These are phyloP conservation scores for Eristalinus aeneus DNA, from an alignment of 2,888 invertebrate genomes.

Conservation along the genomic window DNA sequence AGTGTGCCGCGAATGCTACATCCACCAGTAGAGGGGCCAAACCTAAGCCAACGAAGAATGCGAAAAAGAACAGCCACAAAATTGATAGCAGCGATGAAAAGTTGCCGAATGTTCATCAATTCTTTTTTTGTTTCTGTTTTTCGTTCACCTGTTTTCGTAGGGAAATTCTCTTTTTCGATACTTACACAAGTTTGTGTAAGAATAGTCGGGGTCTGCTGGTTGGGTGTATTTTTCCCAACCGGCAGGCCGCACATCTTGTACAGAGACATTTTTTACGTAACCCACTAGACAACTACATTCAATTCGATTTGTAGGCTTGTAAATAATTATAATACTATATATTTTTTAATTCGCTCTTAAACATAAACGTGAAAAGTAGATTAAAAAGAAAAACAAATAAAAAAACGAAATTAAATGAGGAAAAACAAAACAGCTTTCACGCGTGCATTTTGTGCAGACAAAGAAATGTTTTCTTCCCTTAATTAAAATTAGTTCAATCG, in stretches of 20 bases:
- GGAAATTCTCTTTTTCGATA: constrained; percentile 24
- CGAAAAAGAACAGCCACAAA: constrained; percentile 53
- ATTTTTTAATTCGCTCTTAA: constrained; percentile 59
- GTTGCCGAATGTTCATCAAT: constrained; percentile 39
- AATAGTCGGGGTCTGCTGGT: background rate
- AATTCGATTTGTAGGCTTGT: constrained; percentile 66
- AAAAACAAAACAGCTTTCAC: constrained; percentile 42
- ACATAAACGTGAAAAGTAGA: constrained; percentile 11
- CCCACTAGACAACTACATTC: constrained; percentile 64
- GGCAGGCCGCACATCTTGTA: constrained; percentile 6
- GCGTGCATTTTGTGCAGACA: constrained; percentile 47
- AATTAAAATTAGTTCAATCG: constrained; percentile 55
- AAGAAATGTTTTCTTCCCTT: constrained; percentile 38
- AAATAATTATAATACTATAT: constrained; percentile 55
- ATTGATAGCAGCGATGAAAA: constrained; percentile 39
- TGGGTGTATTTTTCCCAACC: background rate
- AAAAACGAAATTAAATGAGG: constrained; percentile 13
- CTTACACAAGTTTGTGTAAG: constrained; percentile 56
- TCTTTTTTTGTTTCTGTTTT: constrained; percentile 12
- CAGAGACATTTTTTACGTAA: constrained; percentile 51
- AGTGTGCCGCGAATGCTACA: constrained; percentile 86
- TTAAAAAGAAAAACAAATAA: constrained; percentile 14
- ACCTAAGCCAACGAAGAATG: background rate
- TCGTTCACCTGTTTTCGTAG: constrained; percentile 24
- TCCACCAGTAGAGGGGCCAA: constrained; percentile 64